A percentile compares a stretch with the other conserved stretches of the same genome.
Conservation (phyloP, 2,113 vertebrate species). For the Orthochromis malagaraziensis region DNA sequence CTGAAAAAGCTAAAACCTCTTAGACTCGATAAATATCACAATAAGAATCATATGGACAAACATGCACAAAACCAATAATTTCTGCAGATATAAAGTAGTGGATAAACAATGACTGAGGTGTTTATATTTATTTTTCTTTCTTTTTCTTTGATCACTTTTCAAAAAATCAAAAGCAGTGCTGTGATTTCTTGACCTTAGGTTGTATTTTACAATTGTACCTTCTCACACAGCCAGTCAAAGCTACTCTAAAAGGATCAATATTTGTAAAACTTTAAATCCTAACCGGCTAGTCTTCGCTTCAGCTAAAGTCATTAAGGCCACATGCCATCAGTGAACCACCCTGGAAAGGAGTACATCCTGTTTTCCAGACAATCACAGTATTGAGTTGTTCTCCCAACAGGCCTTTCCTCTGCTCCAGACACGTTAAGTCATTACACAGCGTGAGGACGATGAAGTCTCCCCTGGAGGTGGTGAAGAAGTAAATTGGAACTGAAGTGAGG, state of each 20-base stretch:
- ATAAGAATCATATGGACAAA: not conserved
- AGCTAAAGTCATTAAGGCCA: not conserved
- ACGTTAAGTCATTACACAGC: conserved; percentile 49
- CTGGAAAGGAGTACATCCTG: conserved; percentile 1
- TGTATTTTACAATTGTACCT: not conserved
- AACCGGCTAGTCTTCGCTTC: not conserved
- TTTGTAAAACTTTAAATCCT: not conserved
- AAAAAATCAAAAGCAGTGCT: not conserved
- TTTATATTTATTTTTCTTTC: not conserved
- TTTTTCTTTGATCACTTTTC: not conserved
- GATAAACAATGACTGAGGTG: not conserved
- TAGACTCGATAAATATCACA: not conserved
- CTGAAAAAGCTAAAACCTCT: not conserved
- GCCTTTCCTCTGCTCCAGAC: conserved; percentile 11
- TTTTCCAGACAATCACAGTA: conserved; percentile 35
- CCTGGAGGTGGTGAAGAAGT: conserved; percentile 51
- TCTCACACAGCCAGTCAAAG: not conserved
- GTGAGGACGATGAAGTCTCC: conserved; percentile 37
- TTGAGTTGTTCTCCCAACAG: conserved; percentile 28
- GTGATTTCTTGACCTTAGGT: not conserved
- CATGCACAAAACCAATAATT: not conserved
- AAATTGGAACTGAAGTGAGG: conserved; percentile 64
- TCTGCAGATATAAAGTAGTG: not conserved
- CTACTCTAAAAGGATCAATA: not conserved
- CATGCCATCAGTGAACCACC: not conserved